Evolutionary conservation across 2,113 vertebrate genomes (phyloP), one percentile per base, ranked within the genome.

Genomic region (Laticauda colubrina): DNA sequence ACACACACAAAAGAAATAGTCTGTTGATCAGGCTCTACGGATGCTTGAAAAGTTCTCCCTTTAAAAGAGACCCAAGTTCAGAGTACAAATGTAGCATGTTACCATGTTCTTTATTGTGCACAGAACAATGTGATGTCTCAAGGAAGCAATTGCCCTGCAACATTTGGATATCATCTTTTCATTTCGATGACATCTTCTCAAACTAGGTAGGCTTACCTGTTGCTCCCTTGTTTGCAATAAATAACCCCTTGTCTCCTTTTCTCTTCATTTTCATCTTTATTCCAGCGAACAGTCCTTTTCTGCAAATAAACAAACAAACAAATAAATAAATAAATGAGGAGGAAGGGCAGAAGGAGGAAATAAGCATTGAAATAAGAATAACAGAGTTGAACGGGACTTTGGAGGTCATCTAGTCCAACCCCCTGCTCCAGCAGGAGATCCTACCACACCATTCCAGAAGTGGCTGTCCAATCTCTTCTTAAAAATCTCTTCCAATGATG

Each of bases 241-340:
- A 97, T 93, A 99, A 94, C 90, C 97, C 98, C 89, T 97, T 97
- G 91, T 96, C 94, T 39, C 45, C 96, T 93, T 98, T 98, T 95
- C 98, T 98, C 95, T 98, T 98, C 95, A 98, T 99, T 96, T 98
- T 99, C 96, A 98, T 94, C 93, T 98, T 99, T 91, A 98, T 95
- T 34, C 98, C 98, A 94, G 94, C 93, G 95, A 99, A 98, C 12
- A 98, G 94, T 6, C 96, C 61, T 64, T 64, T 64, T n/a, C 61
- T 64, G 61, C 4, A 64, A 64, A 64, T 5, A 64, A 57, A 23
- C 21, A 57, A 57, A 57, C 2, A 23, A 21, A 57, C 0, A 57
- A 56, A 56, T 6, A 56, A 57, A 56, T 55, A 55, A 56, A 56
- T 48, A 48, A 1, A 21, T 5, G 45, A 45, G 45, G 45, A 20